Evolutionary conservation across 2,113 vertebrate genomes (phyloP).

Genomic region (Calidris pugnax): DNA sequence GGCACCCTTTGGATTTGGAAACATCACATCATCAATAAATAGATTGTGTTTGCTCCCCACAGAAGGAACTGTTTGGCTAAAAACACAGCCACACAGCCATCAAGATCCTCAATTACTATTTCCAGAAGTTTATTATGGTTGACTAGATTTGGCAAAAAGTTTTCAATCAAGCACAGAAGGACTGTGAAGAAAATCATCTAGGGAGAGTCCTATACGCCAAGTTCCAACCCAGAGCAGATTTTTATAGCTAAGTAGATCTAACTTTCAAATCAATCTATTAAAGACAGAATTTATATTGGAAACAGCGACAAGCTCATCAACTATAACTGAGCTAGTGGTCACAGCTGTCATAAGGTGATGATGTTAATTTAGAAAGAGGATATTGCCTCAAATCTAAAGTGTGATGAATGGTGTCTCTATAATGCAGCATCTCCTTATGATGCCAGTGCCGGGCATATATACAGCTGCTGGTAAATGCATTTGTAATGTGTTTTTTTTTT

Average conservation of each 20-base stretch:
- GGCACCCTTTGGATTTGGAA: background rate
- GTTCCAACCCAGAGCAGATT: slow-evolving; percentile 5
- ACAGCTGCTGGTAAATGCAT: slow-evolving; percentile 22
- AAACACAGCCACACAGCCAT: background rate
- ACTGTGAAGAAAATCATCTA: slow-evolving; percentile 1
- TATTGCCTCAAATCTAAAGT: slow-evolving; percentile 40
- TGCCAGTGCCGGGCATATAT: background rate
- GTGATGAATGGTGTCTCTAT: slow-evolving; percentile 24
- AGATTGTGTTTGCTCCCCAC: background rate
- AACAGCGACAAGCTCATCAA: slow-evolving; percentile 18
- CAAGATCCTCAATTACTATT: background rate
- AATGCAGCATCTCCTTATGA: background rate
- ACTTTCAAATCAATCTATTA: slow-evolving; percentile 23
- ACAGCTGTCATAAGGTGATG: slow-evolving; percentile 33
- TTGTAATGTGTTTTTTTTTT: background rate
- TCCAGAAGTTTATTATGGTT: slow-evolving; percentile 33
- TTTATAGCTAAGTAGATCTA: slow-evolving; percentile 12
- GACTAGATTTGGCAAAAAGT: slow-evolving; percentile 24
- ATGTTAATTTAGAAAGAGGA: slow-evolving; percentile 46
- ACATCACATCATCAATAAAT: background rate
- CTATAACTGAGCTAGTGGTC: slow-evolving; percentile 3
- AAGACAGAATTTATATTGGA: slow-evolving; percentile 31
- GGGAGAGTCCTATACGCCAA: background rate
- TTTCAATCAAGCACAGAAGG: slow-evolving; percentile 30
- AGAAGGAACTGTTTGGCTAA: background rate